A percentile compares a stretch with the other conserved stretches of the same genome.
phyloP scores from a whole-genome alignment of 2,113 vertebrate species.

The Chaetodon trifascialis region DNA sequence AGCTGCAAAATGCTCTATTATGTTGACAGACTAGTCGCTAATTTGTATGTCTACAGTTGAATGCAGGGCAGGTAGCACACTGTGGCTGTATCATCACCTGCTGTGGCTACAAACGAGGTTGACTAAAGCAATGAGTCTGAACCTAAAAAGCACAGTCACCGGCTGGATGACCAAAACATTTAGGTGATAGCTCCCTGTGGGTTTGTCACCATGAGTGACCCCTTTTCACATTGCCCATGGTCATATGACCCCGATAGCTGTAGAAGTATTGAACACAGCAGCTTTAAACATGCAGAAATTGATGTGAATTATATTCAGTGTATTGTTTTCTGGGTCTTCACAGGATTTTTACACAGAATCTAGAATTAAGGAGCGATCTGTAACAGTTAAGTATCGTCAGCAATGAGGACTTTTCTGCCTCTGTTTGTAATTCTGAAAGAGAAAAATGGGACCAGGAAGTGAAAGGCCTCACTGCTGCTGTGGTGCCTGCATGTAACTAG shows the following conservation, averaged over 20 bases:
- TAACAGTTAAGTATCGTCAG: background rate
- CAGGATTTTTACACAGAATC: background rate
- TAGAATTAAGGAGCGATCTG: background rate
- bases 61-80: background rate
- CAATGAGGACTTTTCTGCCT: background rate
- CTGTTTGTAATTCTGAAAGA: conserved; percentile 34
- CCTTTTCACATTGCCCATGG: no score
- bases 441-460: conserved; percentile 10
- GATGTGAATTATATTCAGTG: background rate
- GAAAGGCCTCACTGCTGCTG: background rate
- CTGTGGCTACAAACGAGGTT: background rate
- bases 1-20: no score
- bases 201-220: background rate
- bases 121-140: background rate
- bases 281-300: background rate
- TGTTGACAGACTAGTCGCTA: no score
- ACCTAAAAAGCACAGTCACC: background rate
- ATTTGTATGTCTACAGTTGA: background rate
- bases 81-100: background rate
- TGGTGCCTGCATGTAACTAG: background rate
- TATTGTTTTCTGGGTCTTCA: background rate
- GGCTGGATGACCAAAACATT: no score
- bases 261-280: background rate
- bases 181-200: no score
- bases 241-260: no score